A percentile compares a stretch with the other conserved stretches of the same genome.
These are phyloP conservation scores for Cyanistes caeruleus DNA, from an alignment of 2,113 vertebrate species.

Conservation along the genomic window DNA sequence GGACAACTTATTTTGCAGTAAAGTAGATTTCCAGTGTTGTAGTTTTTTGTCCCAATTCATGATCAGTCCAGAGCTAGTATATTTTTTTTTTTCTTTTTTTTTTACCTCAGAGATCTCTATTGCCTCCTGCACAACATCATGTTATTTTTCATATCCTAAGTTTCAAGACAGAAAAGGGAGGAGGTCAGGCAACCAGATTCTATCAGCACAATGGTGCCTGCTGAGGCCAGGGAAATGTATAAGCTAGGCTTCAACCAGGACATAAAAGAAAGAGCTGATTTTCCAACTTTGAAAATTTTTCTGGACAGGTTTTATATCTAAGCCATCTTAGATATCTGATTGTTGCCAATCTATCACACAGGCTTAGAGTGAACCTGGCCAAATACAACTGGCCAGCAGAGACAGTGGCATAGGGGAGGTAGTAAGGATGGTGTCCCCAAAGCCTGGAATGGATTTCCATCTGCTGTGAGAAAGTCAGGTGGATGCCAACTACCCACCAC, in stretches of 20 bases:
- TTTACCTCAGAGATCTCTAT: not conserved
- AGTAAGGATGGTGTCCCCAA: accelerated
- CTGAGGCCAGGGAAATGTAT: not conserved
- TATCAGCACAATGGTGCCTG: not conserved
- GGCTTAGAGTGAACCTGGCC: not conserved
- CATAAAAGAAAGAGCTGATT: constrained; percentile 7
- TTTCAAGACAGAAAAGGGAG: not conserved
- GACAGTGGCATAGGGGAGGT: not conserved
- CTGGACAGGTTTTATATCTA: not conserved
- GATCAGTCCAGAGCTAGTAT: not conserved
- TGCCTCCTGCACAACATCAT: not conserved
- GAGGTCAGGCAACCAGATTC: not conserved
- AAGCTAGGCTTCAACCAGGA: not conserved
- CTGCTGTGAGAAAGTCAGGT: not conserved
- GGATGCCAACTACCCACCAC: not conserved
- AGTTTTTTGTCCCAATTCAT: not conserved
- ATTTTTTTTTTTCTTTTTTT: not conserved
- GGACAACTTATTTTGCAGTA: constrained; percentile 13
- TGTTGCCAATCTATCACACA: not conserved
- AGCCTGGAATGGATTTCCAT: not conserved
- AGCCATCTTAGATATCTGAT: not conserved
- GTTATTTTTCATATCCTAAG: not conserved
- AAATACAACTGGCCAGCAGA: not conserved
- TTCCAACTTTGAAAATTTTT: not conserved
- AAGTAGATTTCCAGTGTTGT: not conserved